Evolutionary conservation across 2,797 vertebrate genomes (phyloP), one percentile per base, ranked within the genome.

Genomic region (Takifugu rubripes): DNA sequence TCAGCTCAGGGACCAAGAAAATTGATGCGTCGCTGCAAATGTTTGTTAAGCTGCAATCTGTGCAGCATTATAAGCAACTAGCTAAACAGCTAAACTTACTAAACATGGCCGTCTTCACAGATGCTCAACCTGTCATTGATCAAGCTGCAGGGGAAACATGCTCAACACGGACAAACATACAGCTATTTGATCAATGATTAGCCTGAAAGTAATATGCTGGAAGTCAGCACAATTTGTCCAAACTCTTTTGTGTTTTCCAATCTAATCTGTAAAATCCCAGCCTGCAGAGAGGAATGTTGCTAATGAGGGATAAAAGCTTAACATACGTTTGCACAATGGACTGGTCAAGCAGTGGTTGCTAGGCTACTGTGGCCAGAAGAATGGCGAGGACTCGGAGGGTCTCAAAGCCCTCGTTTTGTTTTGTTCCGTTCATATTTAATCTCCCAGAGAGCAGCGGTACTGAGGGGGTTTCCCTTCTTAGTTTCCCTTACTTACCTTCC

Each of bases 241-340:
- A 84, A 90, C 81, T 85, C 81, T 78, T 90, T 91, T 91, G 86
- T 88, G 81, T 81, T 88, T 88, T 90, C 88, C 76, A 74, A 86
- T 84, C 82, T 93, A 92, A 93, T 92, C 91, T 92, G 88, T 91
- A 91, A 93, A 92, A 92, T 90, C 91, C 89, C 88, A 77, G 86
- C 88, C 87, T 84, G 82, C 85, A 79, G 85, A 77, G 54, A 87
- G 87, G 89, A 92, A 91, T 83, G 83, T 78, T 88, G 86, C 88
- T 90, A 89, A 90, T 84, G 78, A 92, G 90, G 89, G 89, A 88
- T 76, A 83, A 90, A 88, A 88, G 91, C 90, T 91, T 92, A 89
- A 70, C 88, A 86, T 89, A 91, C 87, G 89, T 92, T 80, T 77
- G 84, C 86, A 88, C 89, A 91, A 90, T 89, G 87, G 85, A 92